A percentile compares a stretch with the other conserved stretches of the same genome.
phyloP scores from a whole-genome alignment of 2,113 vertebrate genomes.

The Prochilodus magdalenae region DNA sequence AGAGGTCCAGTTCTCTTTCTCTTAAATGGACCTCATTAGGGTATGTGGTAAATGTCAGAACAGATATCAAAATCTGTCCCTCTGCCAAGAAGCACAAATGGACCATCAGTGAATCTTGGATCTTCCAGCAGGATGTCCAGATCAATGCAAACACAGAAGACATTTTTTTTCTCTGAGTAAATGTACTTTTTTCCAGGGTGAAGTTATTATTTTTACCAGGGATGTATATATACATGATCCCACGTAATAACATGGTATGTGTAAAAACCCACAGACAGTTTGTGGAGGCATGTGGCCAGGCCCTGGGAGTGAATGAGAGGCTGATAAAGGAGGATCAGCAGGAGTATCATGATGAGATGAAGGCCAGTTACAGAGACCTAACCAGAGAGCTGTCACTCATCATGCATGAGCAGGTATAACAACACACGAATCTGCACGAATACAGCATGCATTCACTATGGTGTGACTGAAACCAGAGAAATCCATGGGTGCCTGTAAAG shows the following conservation, averaged over 20 bases:
- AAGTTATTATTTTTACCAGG: no score
- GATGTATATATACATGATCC: no score
- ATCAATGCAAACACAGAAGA: no score
- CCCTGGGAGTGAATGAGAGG: slow-evolving; percentile 87
- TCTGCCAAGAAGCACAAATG: no score
- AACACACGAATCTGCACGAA: slow-evolving; percentile 6
- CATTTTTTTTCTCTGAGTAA: no score
- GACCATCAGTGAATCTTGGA: no score
- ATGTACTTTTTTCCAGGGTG: no score
- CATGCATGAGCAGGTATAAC: slow-evolving; percentile 91
- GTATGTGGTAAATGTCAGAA: no score
- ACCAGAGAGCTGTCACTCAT: slow-evolving; percentile 91
- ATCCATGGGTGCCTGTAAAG: background rate
- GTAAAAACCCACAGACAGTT: slow-evolving; percentile 85
- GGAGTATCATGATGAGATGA: slow-evolving; percentile 98
- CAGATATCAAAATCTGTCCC: no score
- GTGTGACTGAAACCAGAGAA: background rate
- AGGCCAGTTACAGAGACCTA: slow-evolving; percentile 95
- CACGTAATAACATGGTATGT: background rate
- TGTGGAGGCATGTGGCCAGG: slow-evolving; percentile 94
- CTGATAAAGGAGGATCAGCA: slow-evolving; percentile 97
- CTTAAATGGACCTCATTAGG: no score
- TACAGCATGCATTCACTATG: slow-evolving; percentile 10
- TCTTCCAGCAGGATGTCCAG: no score
- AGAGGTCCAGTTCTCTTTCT: no score